phyloP scores from a whole-genome alignment of 2,113 vertebrate species.

The Scatophagus argus region DNA sequence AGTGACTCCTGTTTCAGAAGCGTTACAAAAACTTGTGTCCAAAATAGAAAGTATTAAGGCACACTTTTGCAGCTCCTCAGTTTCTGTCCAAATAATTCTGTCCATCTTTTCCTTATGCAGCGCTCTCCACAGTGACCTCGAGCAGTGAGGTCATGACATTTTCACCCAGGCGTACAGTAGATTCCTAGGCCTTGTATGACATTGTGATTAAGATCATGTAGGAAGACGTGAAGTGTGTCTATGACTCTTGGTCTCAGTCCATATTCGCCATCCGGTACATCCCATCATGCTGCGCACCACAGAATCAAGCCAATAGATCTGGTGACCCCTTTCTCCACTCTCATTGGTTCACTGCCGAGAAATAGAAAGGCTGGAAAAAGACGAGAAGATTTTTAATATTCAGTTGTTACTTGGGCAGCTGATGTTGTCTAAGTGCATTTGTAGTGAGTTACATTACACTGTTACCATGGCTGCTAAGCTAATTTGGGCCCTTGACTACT shows the following conservation, averaged over 20 bases:
- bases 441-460: constrained; percentile 46
- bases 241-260: constrained; percentile 24
- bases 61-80: constrained; percentile 29
- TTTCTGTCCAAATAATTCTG: not conserved
- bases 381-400: constrained; percentile 21
- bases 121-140: constrained; percentile 8
- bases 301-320: constrained; percentile 7
- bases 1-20: constrained; percentile 33
- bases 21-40: constrained; percentile 3
- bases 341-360: constrained; percentile 34
- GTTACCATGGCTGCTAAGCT: constrained; percentile 72
- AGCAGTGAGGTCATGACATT: not conserved
- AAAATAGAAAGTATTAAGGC: constrained; percentile 46
- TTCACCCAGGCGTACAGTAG: not conserved
- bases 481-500: constrained; percentile 69
- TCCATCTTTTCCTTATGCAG: not conserved
- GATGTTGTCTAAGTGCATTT: constrained; percentile 18
- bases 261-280: not conserved
- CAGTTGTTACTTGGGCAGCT: not conserved
- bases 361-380: constrained; percentile 11
- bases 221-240: constrained; percentile 3
- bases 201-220: not conserved
- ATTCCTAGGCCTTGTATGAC: constrained; percentile 8
- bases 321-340: not conserved
- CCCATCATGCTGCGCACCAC: constrained; percentile 18